phyloP scores from a whole-genome alignment of 1,140 invertebrate genomes.

The Rhynchophorus ferrugineus region DNA sequence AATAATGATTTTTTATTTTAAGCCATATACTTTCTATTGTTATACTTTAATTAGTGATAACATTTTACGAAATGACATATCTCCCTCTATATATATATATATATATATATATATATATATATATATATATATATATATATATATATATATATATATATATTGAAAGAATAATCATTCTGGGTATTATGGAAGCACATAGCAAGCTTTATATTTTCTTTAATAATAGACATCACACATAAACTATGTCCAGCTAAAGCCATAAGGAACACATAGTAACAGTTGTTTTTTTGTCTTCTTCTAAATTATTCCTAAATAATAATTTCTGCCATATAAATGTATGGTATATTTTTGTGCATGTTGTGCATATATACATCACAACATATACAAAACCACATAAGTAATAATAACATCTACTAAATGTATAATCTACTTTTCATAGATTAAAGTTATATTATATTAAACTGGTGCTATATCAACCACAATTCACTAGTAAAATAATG shows the following conservation, averaged over 20 bases:
- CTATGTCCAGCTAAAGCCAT: constrained; percentile 17
- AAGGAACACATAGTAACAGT: constrained; percentile 19
- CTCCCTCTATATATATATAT: too few species aligned
- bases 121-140: too few species aligned
- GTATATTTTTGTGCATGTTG: not conserved
- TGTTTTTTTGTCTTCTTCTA: constrained; percentile 3
- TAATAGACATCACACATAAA: constrained; percentile 20
- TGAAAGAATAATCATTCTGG: not conserved
- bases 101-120: too few species aligned
- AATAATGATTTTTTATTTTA: too few species aligned
- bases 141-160: too few species aligned
- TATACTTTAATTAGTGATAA: too few species aligned
- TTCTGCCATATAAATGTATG: constrained; percentile 10
- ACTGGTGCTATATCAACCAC: constrained; percentile 1
- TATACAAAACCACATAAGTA: not conserved
- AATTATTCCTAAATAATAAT: constrained; percentile 9
- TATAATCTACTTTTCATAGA: too few species aligned
- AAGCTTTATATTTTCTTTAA: constrained; percentile 14
- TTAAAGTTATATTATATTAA: too few species aligned
- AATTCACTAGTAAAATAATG: constrained; percentile 2
- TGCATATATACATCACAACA: not conserved
- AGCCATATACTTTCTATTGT: too few species aligned
- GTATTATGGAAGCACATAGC: constrained; percentile 20
- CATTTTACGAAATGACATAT: too few species aligned
- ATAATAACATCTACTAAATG: constrained; percentile 11